These are phyloP conservation scores for Epizoanthus fatuus DNA, from an alignment of 92 coral and sea anemone genomes.

Conservation along the genomic window DNA sequence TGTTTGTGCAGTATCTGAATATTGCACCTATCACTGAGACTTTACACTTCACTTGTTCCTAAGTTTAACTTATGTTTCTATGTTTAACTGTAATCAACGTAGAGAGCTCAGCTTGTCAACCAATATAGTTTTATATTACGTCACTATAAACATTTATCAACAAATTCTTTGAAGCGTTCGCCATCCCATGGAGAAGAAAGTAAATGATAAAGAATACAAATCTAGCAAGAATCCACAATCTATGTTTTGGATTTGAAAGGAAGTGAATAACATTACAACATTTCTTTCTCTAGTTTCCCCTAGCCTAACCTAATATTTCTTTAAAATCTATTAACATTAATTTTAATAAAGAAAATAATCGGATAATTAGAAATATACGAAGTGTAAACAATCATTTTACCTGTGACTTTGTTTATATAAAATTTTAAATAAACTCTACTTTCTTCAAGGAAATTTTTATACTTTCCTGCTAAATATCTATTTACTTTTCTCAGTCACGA, in stretches of 20 bases:
- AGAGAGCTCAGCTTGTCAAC: slow-evolving; percentile 23
- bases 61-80: neutral
- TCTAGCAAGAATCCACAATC: neutral
- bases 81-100: slow-evolving; percentile 11
- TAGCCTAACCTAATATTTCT: neutral
- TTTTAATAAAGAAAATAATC: slow-evolving; percentile 13
- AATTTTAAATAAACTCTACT: neutral
- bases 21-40: too few species aligned
- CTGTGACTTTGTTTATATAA: slow-evolving; percentile 6
- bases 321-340: neutral
- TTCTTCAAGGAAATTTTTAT: neutral
- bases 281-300: neutral
- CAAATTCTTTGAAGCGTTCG: neutral
- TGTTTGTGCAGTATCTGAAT: too few species aligned
- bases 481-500: too few species aligned
- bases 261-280: neutral
- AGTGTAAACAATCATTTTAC: slow-evolving; percentile 13
- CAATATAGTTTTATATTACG: slow-evolving; percentile 10
- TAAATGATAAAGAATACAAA: neutral
- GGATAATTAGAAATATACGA: slow-evolving; percentile 9
- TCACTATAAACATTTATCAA: slow-evolving; percentile 34
- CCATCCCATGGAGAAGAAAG: neutral
- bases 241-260: neutral
- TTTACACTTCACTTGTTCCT: neutral
- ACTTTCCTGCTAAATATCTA: too few species aligned